Evolutionary conservation across 2,888 invertebrate species (phyloP), one percentile per base, ranked within the genome.

Genomic region (Trissolcus brochymenae): DNA sequence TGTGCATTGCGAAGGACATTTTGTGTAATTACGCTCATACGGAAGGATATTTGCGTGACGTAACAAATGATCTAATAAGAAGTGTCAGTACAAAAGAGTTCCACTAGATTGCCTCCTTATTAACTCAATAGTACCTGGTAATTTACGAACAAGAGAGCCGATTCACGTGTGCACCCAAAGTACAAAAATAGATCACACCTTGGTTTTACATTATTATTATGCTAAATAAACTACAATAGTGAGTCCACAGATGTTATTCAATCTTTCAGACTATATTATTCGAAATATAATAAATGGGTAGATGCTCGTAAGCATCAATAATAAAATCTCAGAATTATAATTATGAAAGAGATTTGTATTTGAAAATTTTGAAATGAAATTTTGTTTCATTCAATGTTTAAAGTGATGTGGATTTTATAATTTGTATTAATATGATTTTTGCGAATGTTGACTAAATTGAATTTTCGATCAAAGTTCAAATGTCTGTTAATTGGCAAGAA

Each of bases 401-500:
- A 19, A 19, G 4, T 25, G 2, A 4, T 25, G 2, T 4, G 6
- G 25, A 6, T 25, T 6, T 25, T 25, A 25, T 2, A 2, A 3
- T 25, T 2, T 25, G 4, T 9, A 35, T 6, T 2, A 35, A 35
- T 11, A 35, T 7, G 7, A 9, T 35, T 70, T 57, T 54, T 7
- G 41, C 35, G 61, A 41, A 21, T 57, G 41, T 61, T 50, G 51
- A 66, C 67, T 53, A 46, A 53, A 53, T 68, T 64, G 59, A 60
- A 49, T 55, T 75, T 13, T n/a, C 46, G 60, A 64, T 51, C 46
- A 51, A 60, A 59, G 72, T 73, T 77, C 65, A 73, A 70, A 62
- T 77, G 73, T 41, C 61, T 71, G 61, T 67, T 71, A 66, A 76
- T 72, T 72, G 72, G 76, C 59, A 54, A 60, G 71, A 74, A 65